Evolutionary conservation across 35 echinoderm and acorn worm genomes (phyloP).

Genomic region (Apostichopus californicus): DNA sequence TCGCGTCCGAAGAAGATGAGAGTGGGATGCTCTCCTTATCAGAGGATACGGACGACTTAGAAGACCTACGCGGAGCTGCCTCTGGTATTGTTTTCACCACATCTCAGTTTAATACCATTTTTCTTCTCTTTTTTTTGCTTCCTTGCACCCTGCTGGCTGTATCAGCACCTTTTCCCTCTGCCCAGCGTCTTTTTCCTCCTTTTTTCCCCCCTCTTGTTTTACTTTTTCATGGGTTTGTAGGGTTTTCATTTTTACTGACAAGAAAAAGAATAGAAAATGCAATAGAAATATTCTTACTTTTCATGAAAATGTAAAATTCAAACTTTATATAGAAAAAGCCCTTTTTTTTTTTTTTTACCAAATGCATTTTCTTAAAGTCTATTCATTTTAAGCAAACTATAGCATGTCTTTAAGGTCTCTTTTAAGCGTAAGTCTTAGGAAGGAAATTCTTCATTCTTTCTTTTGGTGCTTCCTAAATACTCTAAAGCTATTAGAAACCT

Average conservation of each 20-base stretch:
- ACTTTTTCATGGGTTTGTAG: neutral
- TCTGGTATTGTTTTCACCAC: slow-evolving; percentile 36
- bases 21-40: slow-evolving; percentile 33
- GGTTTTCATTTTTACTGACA: neutral
- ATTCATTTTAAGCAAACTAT: no score
- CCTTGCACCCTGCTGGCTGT: slow-evolving; percentile 31
- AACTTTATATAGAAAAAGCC: no score
- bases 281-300: no score
- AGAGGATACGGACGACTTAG: slow-evolving; percentile 31
- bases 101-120: neutral
- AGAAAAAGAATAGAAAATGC: no score
- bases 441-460: no score
- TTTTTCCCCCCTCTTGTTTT: neutral
- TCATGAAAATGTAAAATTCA: no score
- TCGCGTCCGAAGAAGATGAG: slow-evolving; percentile 34
- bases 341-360: no score
- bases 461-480: no score
- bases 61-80: neutral
- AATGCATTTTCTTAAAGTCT: no score
- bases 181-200: neutral
- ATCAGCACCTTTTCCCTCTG: neutral
- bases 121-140: neutral
- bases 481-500: no score
- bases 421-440: no score
- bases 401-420: no score